Conservation (phyloP, 2,113 vertebrate species). For the Tupaia tana region DNA sequence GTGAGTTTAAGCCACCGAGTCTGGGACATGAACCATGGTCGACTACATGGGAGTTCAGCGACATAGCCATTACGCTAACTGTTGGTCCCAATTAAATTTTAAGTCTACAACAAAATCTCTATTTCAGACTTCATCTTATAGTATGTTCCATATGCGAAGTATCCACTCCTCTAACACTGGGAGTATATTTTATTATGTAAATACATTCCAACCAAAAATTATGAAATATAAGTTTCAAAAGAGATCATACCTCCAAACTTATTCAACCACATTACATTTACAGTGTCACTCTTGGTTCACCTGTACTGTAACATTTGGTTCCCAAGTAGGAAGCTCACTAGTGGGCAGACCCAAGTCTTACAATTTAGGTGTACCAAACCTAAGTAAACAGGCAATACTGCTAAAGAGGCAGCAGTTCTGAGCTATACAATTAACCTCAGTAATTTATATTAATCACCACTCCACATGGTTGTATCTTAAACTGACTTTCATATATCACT, state of each 20-base stretch:
- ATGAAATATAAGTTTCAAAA: constrained; percentile 23
- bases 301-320: constrained; percentile 9
- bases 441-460: background rate
- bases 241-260: background rate
- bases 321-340: background rate
- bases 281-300: background rate
- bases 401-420: background rate
- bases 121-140: constrained; percentile 1
- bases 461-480: background rate
- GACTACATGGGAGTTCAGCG: too few relatives aligned
- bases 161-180: background rate
- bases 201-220: background rate
- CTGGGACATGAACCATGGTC: too few relatives aligned
- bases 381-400: background rate
- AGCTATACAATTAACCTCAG: background rate
- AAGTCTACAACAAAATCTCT: constrained; percentile 50
- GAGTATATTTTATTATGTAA: constrained; percentile 1
- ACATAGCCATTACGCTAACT: too few relatives aligned
- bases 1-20: too few relatives aligned
- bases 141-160: background rate
- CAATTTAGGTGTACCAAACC: background rate
- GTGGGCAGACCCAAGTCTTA: background rate
- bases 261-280: background rate
- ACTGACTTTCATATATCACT: background rate
- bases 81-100: background rate